Conservation (phyloP, 1,140 invertebrate genomes). For the Aleiodes sp. region DNA sequence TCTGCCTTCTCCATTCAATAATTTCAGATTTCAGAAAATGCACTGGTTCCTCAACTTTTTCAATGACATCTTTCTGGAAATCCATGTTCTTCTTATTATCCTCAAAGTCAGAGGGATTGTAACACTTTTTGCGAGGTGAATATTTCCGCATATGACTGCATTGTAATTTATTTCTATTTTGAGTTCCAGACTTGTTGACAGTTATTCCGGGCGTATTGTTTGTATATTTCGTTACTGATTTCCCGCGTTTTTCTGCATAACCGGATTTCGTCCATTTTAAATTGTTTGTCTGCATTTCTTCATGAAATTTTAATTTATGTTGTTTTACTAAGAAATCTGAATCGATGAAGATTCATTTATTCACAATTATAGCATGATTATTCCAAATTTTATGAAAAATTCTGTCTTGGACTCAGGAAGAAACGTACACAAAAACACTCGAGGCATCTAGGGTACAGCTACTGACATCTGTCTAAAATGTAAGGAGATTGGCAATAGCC, state of each 20-base stretch:
- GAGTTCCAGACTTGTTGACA: not conserved
- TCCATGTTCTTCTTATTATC: not conserved
- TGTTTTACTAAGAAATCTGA: too few relatives aligned
- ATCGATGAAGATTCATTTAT: too few relatives aligned
- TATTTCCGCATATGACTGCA: not conserved
- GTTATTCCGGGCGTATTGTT: not conserved
- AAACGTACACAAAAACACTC: too few relatives aligned
- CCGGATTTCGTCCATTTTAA: not conserved
- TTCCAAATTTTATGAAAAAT: too few relatives aligned
- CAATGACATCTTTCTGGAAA: not conserved
- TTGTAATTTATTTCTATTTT: not conserved
- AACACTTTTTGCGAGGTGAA: not conserved
- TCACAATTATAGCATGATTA: too few relatives aligned
- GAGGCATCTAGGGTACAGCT: not conserved
- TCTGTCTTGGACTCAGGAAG: too few relatives aligned
- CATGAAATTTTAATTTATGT: not conserved
- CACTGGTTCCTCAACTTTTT: constrained; percentile 20
- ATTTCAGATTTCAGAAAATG: constrained; percentile 36
- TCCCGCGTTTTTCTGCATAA: not conserved
- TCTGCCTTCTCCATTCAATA: constrained; percentile 34
- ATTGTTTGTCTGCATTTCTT: not conserved
- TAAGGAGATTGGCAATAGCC: not conserved
- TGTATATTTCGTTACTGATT: not conserved
- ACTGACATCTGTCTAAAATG: not conserved
- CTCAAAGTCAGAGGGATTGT: constrained; percentile 3